Percentiles rank a stretch among this genome's conserved stretches.
These are phyloP conservation scores for Hedychridium roseum DNA, from an alignment of 2,888 invertebrate genomes.

Conservation along the genomic window DNA sequence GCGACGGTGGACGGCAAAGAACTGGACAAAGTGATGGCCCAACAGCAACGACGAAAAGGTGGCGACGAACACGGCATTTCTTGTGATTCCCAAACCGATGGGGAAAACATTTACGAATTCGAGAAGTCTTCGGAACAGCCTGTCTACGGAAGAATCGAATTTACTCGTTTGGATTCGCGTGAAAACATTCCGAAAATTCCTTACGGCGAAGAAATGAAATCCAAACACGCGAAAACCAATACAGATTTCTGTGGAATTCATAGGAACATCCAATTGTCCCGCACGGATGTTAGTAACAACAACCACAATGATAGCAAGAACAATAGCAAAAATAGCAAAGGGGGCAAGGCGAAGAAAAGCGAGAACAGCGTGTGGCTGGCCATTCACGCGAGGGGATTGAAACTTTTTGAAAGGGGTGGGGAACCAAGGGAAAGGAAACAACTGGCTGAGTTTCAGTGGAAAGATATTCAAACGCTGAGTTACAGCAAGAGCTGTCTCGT, in stretches of 20 bases:
- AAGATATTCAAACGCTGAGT: constrained; percentile 78
- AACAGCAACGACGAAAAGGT: no score
- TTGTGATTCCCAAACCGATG: constrained; percentile 2
- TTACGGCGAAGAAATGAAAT: constrained; percentile 30
- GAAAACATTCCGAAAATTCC: constrained; percentile 38
- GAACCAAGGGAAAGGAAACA: constrained; percentile 54
- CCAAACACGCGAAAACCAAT: constrained; percentile 8
- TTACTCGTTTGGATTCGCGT: constrained; percentile 30
- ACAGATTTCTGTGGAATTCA: constrained; percentile 33
- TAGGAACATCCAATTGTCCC: constrained; percentile 17
- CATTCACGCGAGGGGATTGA: constrained; percentile 59
- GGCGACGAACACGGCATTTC: constrained; percentile 10
- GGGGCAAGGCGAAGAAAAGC: constrained; percentile 46
- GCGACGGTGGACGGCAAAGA: constrained; percentile 66
- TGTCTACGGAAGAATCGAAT: constrained; percentile 40
- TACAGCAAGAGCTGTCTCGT: constrained; percentile 78
- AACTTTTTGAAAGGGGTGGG: constrained; percentile 59
- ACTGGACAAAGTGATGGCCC: constrained; percentile 50
- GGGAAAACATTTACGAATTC: constrained; percentile 45
- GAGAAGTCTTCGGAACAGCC: constrained; percentile 38
- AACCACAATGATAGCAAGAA: constrained; percentile 26
- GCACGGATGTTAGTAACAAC: constrained; percentile 16
- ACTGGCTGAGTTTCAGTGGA: constrained; percentile 70
- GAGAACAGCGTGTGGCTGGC: constrained; percentile 63
- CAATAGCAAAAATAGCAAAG: constrained; percentile 36